Base-by-base conservation (phyloP, 2,888 invertebrate species). In the Drosophila subsilvestris region DNA sequence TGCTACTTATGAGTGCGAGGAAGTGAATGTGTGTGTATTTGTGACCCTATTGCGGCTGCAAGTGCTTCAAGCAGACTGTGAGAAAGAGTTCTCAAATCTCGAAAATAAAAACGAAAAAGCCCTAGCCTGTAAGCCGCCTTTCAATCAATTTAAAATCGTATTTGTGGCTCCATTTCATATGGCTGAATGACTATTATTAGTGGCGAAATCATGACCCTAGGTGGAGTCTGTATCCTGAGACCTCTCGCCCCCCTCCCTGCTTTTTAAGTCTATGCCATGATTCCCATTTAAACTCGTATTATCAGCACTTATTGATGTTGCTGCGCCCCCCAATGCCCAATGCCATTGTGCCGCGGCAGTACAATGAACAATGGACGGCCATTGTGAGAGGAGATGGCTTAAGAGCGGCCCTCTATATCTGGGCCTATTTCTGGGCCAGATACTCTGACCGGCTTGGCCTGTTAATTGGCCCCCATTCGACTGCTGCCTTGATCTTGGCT, bases 401-500 rank as follows among this genome's bases (percentile, higher is more conserved):
- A 49, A n/a, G 55, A 3, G 20, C 25, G 25, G 25, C 25, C 5
- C 5, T 25, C 43, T 22, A 22, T 22, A 22, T 22, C 22, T 22
- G 66, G 25, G 45, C 47, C 47, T 74, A 63, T 76, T 76, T 69
- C 47, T 45, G 43, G 47, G 47, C 42, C 51, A 58, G 45, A 22
- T 25, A 22, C 43, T 58, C 62, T 70, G 49, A 58, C 67, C 74
- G 61, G 62, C 67, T 67, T 67, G 4, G 74, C 61, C 74, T 72
- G 77, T 65, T 79, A 76, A 74, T 55, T 73, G 72, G 59, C 62
- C 44, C 14, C 22, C 32, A 6, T n/a, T 37, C 20, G 50, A 17
- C 27, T n/a, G 54, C 25, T 59, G 67, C 77, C 77, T 63, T 83
- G 78, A 87, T 79, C 82, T 82, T 75, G 75, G 66, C 75, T 62